Percentiles rank a stretch among this genome's conserved stretches.
Conservation (phyloP, 2,888 invertebrate genomes). For the Harpalus rufipes region DNA sequence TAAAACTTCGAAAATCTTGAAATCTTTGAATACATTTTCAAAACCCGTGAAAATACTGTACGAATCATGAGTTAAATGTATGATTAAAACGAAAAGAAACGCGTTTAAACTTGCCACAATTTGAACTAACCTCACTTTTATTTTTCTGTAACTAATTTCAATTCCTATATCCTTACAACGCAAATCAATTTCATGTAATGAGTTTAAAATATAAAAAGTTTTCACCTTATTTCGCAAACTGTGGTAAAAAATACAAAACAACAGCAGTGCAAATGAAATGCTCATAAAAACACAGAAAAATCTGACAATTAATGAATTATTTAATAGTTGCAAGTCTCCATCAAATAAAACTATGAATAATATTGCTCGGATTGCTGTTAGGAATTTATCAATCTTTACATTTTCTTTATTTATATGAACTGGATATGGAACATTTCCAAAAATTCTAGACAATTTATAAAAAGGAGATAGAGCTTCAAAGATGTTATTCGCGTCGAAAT, state of each 20-base stretch:
- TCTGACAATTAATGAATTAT: neutral
- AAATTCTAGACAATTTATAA: neutral
- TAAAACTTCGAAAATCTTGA: too few relatives aligned
- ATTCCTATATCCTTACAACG: neutral
- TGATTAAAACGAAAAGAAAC: neutral
- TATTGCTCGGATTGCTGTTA: neutral
- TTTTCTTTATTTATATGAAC: neutral
- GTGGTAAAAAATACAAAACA: neutral
- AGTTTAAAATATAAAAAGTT: neutral
- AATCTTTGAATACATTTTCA: too few relatives aligned
- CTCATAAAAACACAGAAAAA: neutral
- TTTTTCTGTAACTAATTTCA: neutral
- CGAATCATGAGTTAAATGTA: neutral
- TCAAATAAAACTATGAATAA: neutral
- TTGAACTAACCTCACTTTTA: neutral
- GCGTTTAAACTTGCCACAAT: neutral
- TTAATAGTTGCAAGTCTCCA: neutral
- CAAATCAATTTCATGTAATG: neutral
- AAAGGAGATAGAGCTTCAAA: neutral
- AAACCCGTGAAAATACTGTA: neutral
- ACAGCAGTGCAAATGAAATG: neutral
- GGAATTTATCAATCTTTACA: neutral
- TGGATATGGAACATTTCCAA: conserved; percentile 2
- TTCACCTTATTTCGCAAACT: neutral
- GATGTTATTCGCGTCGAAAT: neutral